These are phyloP conservation scores for Acropternis orthonyx DNA, from an alignment of 2,797 vertebrate species.

Conservation along the genomic window DNA sequence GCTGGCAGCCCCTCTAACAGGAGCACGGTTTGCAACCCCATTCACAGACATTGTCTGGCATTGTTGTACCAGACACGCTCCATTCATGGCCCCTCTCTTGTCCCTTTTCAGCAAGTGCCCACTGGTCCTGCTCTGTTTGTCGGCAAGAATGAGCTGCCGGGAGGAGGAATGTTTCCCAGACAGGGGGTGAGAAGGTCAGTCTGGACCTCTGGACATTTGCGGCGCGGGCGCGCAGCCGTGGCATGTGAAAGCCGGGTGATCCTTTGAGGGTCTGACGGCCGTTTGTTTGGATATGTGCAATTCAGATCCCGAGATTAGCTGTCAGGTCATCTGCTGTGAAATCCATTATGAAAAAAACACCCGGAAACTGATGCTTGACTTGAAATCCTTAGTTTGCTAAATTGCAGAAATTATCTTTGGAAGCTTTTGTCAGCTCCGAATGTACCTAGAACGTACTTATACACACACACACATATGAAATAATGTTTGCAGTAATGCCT, in stretches of 20 bases:
- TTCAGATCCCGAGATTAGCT: slow-evolving; percentile 87
- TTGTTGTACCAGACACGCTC: slow-evolving; percentile 49
- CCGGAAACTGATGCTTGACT: slow-evolving; percentile 69
- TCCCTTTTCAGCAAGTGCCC: slow-evolving; percentile 77
- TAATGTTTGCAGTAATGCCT: slow-evolving; percentile 64
- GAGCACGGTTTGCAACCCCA: slow-evolving; percentile 22
- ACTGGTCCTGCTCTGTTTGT: slow-evolving; percentile 76
- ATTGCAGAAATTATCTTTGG: slow-evolving; percentile 74
- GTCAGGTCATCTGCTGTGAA: slow-evolving; percentile 88
- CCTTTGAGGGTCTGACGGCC: slow-evolving; percentile 46
- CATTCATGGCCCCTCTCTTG: slow-evolving; percentile 53
- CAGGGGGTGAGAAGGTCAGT: slow-evolving; percentile 78
- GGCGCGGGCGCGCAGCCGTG: slow-evolving; percentile 70
- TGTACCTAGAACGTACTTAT: slow-evolving; percentile 6
- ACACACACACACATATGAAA: neutral
- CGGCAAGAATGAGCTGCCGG: slow-evolving; percentile 64
- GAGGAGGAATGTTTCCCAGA: slow-evolving; percentile 79
- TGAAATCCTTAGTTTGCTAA: slow-evolving; percentile 69
- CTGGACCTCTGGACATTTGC: slow-evolving; percentile 86
- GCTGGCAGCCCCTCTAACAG: slow-evolving; percentile 32
- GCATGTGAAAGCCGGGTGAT: slow-evolving; percentile 71
- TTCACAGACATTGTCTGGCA: slow-evolving; percentile 38
- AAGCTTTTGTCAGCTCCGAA: slow-evolving; percentile 66
- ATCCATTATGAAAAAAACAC: slow-evolving; percentile 81
- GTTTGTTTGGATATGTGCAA: slow-evolving; percentile 63